Base-by-base conservation (phyloP, 2,888 invertebrate genomes). In the Neoitamus cyanurus region DNA sequence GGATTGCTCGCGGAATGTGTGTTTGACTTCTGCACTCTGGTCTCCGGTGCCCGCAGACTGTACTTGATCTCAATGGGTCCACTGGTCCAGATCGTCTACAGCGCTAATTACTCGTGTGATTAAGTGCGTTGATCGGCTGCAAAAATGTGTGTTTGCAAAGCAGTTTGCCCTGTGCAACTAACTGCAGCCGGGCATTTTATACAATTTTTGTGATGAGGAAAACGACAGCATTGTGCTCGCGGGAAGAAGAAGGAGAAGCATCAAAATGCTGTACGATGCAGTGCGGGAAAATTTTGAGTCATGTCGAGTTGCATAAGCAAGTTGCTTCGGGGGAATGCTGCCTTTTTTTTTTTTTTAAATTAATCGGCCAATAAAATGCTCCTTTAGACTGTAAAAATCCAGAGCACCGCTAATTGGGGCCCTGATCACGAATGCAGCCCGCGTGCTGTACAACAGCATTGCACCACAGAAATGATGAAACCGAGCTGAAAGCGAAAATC, bases 31-130 rank as follows among this genome's bases (percentile, higher is more conserved):
- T 73, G 73, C 34, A 73, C 73, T 73, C 31, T 73, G 20, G 31
- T 73, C 15, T 13, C 42, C 42, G 42, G 25, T 20, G 58, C 70
- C 70, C 77, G 77, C 13, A 25, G 25, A 46, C 42, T 77, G 77
- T 25, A 77, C 42, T 58, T 77, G 46, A 46, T 77, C 77, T 77
- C 77, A 77, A 77, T 77, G 77, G 37, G 25, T 42, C 77, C 42
- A 77, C 34, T 77, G 42, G 77, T 20, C 46, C 42, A 42, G 77
- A 37, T 77, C 77, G 77, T 77, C 77, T 77, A 77, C 77, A 28
- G 20, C 37, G 46, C 77, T 77, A 77, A 77, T 77, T 77, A 77
- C 77, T 46, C 77, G 46, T 42, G 77, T 77, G 77, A 77, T 77
- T 77, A 77, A 77, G 42, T 77, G 77, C 77, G 77, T 77, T 77